phyloP scores from a whole-genome alignment of 2,888 invertebrate genomes.

The Amblyjoppa proteus region DNA sequence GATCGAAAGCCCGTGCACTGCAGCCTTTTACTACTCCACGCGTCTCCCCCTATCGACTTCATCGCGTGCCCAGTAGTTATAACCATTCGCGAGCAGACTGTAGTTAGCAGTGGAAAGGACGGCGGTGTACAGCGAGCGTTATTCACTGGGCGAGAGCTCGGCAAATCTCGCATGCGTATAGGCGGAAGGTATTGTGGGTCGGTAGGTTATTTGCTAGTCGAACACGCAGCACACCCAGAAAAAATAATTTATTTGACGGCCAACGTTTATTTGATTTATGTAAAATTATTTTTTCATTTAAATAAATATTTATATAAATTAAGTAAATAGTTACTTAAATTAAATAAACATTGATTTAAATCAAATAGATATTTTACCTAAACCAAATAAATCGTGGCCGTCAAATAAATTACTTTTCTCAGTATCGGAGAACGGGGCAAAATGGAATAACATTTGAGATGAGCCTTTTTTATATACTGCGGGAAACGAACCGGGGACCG shows the following conservation, averaged over 20 bases:
- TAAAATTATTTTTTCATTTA: no score
- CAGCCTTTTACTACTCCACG: not conserved
- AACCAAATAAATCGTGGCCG: no score
- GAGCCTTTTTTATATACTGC: not conserved
- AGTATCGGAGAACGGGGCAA: not conserved
- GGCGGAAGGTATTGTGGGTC: slow-evolving; percentile 46
- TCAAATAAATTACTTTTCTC: no score
- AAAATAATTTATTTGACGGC: no score
- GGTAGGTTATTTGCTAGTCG: slow-evolving; percentile 49
- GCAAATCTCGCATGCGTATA: slow-evolving; percentile 34
- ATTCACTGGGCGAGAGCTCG: slow-evolving; percentile 11
- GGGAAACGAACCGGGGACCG: not conserved
- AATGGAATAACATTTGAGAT: not conserved
- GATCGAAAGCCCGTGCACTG: slow-evolving; percentile 2
- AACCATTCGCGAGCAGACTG: slow-evolving; percentile 64
- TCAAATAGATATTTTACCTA: no score
- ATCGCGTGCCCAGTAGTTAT: slow-evolving; percentile 60
- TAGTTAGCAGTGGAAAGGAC: slow-evolving; percentile 67
- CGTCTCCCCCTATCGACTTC: slow-evolving; percentile 1
- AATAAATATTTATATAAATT: no score
- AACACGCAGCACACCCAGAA: not conserved
- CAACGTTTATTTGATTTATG: no score
- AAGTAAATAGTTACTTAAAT: no score
- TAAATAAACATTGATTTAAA: no score
- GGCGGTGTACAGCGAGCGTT: slow-evolving; percentile 31